Evolutionary conservation across 2,888 invertebrate genomes (phyloP).

Genomic region (Luffia ferchaultella): DNA sequence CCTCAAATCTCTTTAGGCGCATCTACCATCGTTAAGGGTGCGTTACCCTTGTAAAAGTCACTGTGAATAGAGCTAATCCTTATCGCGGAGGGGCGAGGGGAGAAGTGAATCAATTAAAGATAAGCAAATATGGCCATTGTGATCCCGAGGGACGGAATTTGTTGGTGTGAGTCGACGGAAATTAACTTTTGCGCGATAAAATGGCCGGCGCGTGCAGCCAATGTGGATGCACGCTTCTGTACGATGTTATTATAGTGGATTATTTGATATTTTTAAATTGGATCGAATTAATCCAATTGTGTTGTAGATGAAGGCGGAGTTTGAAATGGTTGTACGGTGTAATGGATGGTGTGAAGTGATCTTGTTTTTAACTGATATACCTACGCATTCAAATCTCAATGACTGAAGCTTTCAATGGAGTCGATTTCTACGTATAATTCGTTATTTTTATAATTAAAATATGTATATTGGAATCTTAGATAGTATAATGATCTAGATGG

Average conservation of each 20-base stretch:
- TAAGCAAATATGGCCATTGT: slow-evolving; percentile 63
- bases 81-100: slow-evolving; percentile 43
- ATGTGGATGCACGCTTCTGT: neutral
- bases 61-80: slow-evolving; percentile 64
- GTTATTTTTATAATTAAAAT: too few species aligned
- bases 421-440: too few species aligned
- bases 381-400: too few species aligned
- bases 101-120: slow-evolving; percentile 66
- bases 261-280: neutral
- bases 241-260: neutral
- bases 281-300: neutral
- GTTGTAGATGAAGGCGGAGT: too few species aligned
- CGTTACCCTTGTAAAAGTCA: slow-evolving; percentile 63
- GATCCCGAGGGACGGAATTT: slow-evolving; percentile 41
- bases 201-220: slow-evolving; percentile 1
- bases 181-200: slow-evolving; percentile 13
- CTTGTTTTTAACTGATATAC: too few species aligned
- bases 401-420: too few species aligned
- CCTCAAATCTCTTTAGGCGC: slow-evolving; percentile 24
- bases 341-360: too few species aligned
- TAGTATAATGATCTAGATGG: too few species aligned
- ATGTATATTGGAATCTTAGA: too few species aligned
- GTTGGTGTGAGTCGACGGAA: slow-evolving; percentile 38
- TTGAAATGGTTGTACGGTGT: too few species aligned
- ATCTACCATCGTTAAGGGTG: slow-evolving; percentile 44